A percentile compares a stretch with the other conserved stretches of the same genome.
phyloP scores from a whole-genome alignment of 2,113 vertebrate species.

The Tachysurus fulvidraco region DNA sequence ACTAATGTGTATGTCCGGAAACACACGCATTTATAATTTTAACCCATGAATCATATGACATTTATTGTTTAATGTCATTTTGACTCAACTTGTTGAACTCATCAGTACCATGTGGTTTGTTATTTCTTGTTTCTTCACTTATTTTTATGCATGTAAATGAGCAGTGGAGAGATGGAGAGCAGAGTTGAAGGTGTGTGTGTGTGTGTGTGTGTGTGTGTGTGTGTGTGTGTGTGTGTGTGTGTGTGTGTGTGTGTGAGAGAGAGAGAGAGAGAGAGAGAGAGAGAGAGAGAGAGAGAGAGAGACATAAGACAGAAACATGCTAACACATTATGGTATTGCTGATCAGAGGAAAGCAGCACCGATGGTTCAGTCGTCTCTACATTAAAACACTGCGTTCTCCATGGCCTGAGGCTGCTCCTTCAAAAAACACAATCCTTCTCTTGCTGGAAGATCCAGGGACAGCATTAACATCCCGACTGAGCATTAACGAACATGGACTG shows the following conservation, averaged over 20 bases:
- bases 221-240: no score
- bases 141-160: not conserved
- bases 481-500: not conserved
- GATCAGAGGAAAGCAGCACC: constrained; percentile 40
- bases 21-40: not conserved
- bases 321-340: constrained; percentile 15
- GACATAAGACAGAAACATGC: constrained; percentile 4
- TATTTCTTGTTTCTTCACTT: constrained; percentile 16
- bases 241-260: no score
- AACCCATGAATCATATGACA: no score
- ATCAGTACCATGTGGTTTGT: constrained; percentile 1
- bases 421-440: constrained; percentile 4
- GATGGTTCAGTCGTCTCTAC: constrained; percentile 36
- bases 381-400: constrained; percentile 4
- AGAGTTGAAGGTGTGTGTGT: not conserved
- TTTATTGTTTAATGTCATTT: not conserved
- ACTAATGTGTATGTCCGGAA: not conserved
- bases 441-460: constrained; percentile 17
- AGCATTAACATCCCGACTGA: constrained; percentile 27
- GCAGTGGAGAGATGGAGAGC: not conserved
- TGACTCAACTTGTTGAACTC: not conserved
- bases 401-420: constrained; percentile 12
- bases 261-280: not conserved
- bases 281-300: not conserved
- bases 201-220: no score